Base-by-base conservation (phyloP, 2,888 invertebrate species). In the Dolichomitus sp. region DNA sequence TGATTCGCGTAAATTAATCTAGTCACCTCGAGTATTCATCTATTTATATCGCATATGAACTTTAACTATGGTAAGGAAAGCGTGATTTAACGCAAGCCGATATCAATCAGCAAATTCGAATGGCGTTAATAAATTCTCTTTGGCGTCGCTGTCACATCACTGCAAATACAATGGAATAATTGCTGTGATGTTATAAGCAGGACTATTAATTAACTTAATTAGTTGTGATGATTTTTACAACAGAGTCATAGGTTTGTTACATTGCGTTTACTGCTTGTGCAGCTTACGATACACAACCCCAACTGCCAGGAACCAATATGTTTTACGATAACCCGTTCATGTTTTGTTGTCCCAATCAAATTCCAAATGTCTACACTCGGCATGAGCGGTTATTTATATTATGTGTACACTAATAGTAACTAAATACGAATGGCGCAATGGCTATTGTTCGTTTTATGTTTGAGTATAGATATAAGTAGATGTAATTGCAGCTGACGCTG, bases 331-430 rank as follows among this genome's bases (percentile, higher is more conserved):
- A 69, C 23, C 45, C 70, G 76, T 76, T 83, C 65, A 30, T 33
- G 40, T 80, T 80, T 70, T 68, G 27, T 83, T 76, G 52, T 79
- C 61, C 79, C 66, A 72, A 76, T 80, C 52, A 37, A 61, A 76
- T 83, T 83, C 79, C 83, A 80, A 72, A 80, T 76, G 70, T 75
- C 42, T 68, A 79, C 50, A 74, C 70, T 82, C 42, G 75, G 75
- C 79, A 82, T 59, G 73, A 79, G 57, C 79, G 69, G 70, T 82
- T 65, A 78, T 40, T 77, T 73, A 66, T 72, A 75, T 82, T 75
- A 57, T 59, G 63, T 78, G 73, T 37, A 66, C 70, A 74, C 63
- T 65, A 74, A 78, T 74, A 78, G 69, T 78, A 63, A 65, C 59
- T 59, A 79, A 75, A 75, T 70, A 54, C 61, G 61, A 80, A 76